Conservation (phyloP, 2,797 vertebrate genomes). For the Falco biarmicus region DNA sequence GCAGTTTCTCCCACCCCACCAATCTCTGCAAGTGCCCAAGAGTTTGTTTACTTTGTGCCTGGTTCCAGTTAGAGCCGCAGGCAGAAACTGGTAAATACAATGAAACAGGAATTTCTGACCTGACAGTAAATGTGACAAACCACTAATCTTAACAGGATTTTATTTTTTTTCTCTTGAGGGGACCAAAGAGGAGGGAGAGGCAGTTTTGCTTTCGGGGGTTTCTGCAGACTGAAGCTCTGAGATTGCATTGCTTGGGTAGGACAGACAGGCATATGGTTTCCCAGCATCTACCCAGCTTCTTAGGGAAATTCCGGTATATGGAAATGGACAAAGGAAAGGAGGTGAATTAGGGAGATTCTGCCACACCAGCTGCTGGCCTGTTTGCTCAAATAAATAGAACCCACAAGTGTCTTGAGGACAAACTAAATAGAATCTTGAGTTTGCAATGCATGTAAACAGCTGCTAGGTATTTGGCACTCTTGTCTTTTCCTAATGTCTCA, state of each 20-base stretch:
- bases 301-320: not conserved
- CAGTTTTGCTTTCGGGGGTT: not conserved
- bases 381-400: not conserved
- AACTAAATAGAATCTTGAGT: accelerated
- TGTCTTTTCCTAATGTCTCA: not conserved
- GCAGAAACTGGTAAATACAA: not conserved
- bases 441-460: too few relatives aligned
- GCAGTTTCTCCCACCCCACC: not conserved
- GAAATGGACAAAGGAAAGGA: not conserved
- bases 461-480: not conserved
- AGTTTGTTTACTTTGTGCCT: not conserved
- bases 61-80: not conserved
- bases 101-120: not conserved
- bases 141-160: too few relatives aligned
- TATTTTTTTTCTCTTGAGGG: not conserved
- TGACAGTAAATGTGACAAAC: not conserved
- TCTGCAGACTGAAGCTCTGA: not conserved
- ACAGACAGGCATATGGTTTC: not conserved
- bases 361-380: not conserved
- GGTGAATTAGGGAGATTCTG: not conserved
- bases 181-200: not conserved
- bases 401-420: not conserved
- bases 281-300: accelerated
- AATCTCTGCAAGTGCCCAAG: not conserved
- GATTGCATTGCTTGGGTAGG: not conserved